These are phyloP conservation scores for Emydocephalus ijimae DNA, from an alignment of 2,113 vertebrate genomes.

Conservation along the genomic window DNA sequence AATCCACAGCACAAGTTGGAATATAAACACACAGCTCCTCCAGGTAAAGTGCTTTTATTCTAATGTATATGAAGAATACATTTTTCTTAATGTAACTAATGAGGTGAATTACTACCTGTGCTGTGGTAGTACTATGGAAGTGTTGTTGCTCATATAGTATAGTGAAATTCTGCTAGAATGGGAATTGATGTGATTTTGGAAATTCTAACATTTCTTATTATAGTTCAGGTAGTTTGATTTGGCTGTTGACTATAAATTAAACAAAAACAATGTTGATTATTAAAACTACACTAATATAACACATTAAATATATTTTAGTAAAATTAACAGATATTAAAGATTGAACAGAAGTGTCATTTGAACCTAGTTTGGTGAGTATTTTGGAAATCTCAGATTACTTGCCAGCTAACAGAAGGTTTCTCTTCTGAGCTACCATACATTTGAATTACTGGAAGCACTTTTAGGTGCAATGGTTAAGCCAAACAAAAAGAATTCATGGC, in stretches of 20 bases:
- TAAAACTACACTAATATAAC: neutral
- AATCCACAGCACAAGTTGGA: conserved; percentile 78
- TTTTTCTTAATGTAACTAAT: neutral
- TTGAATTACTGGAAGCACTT: neutral
- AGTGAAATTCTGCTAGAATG: neutral
- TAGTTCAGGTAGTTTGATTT: neutral
- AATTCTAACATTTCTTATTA: neutral
- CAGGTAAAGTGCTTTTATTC: conserved; percentile 56
- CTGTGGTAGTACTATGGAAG: neutral
- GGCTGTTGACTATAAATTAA: neutral
- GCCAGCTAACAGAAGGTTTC: neutral
- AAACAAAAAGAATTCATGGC: neutral
- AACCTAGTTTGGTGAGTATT: neutral
- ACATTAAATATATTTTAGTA: neutral
- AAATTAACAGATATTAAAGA: neutral
- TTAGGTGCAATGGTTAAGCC: neutral
- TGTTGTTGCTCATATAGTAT: neutral
- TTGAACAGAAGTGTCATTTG: neutral
- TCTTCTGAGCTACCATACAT: neutral
- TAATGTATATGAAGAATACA: neutral
- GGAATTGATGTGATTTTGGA: neutral
- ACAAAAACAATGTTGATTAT: neutral
- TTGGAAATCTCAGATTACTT: neutral
- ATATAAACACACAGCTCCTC: conserved; percentile 68
- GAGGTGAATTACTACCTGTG: too few relatives aligned